Base-by-base conservation (phyloP, 2,888 invertebrate species). In the Timema podura region DNA sequence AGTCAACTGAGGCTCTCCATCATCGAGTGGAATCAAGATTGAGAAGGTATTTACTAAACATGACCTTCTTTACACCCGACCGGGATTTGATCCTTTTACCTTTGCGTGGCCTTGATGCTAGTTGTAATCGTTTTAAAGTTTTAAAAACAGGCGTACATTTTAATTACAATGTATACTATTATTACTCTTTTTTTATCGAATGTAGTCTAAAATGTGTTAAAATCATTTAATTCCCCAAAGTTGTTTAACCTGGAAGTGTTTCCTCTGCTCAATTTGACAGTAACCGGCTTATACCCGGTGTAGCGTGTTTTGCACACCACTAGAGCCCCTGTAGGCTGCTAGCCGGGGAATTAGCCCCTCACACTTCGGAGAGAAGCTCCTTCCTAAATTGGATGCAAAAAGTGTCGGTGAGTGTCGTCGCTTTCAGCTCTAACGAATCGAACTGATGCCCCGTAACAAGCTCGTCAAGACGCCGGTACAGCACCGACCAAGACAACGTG, bases 191-290 rank as follows among this genome's bases (percentile, higher is more conserved):
- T 30, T 30, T 30, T 3, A 30, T 30, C 30, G 30, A 30, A 30
- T 30, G 1, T 30, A 30, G 30, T 30, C 1, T 30, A 30, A 30
- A 30, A 30, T 30, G n/a, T 30, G 1, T 3, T 30, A 30, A 30
- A 30, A 30, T 30, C 30, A 30, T 30, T 30, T 30, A 30, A 30
- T 30, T 3, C 30, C 77, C 77, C 77, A 78, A 77, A 78, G 77
- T 65, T 57, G 15, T 48, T 48, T 30, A 30, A 16, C 54, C 69
- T 51, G 16, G 13, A 64, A n/a, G 11, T 65, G 65, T 46, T 67
- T 54, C 48, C 15, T 15, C 16, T 67, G 30, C 67, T 15, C 30
- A 30, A 30, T 30, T 30, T 30, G 30, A 30, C 30, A 30, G 30
- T 30, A 30, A 30, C 30, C 30, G 30, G 30, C 30, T 30, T 30